Conservation (phyloP, 2,797 vertebrate species). For the Rhincodon typus region DNA sequence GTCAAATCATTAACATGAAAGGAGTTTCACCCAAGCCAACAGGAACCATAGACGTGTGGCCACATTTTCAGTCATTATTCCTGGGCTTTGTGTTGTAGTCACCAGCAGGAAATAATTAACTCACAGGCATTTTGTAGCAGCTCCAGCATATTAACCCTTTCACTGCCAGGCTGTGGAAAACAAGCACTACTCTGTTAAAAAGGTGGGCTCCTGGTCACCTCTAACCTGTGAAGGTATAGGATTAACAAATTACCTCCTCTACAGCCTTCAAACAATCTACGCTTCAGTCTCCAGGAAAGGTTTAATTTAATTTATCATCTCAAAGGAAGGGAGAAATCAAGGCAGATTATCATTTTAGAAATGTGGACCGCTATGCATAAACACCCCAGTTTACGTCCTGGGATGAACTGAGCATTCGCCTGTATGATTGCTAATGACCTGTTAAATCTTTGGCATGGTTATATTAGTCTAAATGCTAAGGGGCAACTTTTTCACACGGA, state of each 20-base stretch:
- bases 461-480: background rate
- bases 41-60: slow-evolving; percentile 30
- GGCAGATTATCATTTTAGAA: background rate
- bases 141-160: slow-evolving; percentile 21
- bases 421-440: too few relatives aligned
- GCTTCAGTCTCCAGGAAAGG: background rate
- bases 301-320: background rate
- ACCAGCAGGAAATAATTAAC: slow-evolving; percentile 32
- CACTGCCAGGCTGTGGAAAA: background rate
- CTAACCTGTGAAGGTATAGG: background rate
- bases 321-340: background rate
- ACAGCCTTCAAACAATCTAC: background rate
- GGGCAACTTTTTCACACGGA: too few relatives aligned
- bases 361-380: background rate
- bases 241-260: background rate
- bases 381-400: background rate
- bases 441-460: background rate
- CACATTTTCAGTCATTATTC: slow-evolving; percentile 34
- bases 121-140: background rate
- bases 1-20: slow-evolving; percentile 37
- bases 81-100: slow-evolving; percentile 13
- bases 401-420: background rate
- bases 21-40: slow-evolving; percentile 30
- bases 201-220: background rate
- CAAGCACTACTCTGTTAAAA: background rate